phyloP scores from a whole-genome alignment of 2,113 vertebrate species.

The Turnix velox region DNA sequence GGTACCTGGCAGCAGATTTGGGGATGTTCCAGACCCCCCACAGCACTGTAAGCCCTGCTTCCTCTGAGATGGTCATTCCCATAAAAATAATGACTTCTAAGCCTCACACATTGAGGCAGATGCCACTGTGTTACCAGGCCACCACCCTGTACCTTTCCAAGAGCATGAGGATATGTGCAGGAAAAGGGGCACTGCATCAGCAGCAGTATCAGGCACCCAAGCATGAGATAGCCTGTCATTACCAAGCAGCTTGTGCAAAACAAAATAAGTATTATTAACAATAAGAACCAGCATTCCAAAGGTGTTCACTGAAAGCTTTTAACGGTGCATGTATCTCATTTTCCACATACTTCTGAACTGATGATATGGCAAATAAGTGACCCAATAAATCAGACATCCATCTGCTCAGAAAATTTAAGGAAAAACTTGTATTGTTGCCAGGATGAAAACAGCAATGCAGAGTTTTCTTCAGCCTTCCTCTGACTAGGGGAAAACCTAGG shows the following conservation, averaged over 20 bases:
- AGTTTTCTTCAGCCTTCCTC: not conserved
- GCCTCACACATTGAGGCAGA: accelerated
- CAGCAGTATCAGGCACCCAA: accelerated
- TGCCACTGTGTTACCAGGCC: not conserved
- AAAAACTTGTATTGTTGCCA: not conserved
- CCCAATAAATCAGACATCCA: not conserved
- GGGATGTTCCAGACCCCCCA: not conserved
- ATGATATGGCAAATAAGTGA: not conserved
- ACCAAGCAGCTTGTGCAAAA: not conserved
- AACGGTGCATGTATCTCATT: not conserved
- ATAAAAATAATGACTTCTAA: not conserved
- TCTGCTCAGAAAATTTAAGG: not conserved
- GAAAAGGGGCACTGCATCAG: not conserved
- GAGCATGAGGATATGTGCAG: not conserved
- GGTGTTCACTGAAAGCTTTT: not conserved
- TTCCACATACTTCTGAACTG: not conserved
- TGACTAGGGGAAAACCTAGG: not conserved
- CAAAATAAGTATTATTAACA: not conserved
- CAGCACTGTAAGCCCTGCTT: not conserved
- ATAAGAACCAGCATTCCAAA: not conserved
- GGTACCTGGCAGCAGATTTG: not conserved
- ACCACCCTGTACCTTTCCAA: not conserved
- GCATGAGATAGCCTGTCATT: not conserved
- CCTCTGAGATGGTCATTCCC: not conserved
- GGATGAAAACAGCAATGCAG: not conserved